Evolutionary conservation across 1,140 invertebrate genomes (phyloP).

Genomic region (Drosophila ohnishii): DNA sequence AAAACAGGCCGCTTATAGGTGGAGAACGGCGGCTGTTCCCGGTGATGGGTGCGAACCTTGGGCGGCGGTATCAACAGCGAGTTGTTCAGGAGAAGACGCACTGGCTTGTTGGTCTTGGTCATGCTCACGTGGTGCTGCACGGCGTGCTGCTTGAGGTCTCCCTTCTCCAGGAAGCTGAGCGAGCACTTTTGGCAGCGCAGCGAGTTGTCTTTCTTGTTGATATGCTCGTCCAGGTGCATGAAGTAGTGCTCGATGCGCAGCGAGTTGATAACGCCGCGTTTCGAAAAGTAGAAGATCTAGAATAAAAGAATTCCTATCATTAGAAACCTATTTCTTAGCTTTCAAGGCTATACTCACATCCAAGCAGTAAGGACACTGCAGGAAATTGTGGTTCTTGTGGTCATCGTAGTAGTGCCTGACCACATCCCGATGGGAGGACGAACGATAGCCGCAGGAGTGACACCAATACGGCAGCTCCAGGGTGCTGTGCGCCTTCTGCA

Average conservation of each 20-base stretch:
- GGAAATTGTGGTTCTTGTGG: constrained; percentile 86
- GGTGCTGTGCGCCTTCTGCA: constrained; percentile 89
- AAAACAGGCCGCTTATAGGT: constrained; percentile 66
- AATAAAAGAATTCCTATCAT: not conserved
- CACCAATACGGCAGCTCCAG: constrained; percentile 92
- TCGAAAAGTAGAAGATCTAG: constrained; percentile 75
- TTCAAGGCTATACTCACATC: constrained; percentile 83
- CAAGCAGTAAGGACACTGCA: constrained; percentile 90
- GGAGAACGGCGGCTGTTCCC: constrained; percentile 70
- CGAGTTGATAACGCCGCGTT: constrained; percentile 64
- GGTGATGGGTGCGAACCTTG: constrained; percentile 77
- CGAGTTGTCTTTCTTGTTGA: constrained; percentile 61
- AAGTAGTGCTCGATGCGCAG: constrained; percentile 71
- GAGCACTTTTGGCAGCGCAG: constrained; percentile 75
- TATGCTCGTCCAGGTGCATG: constrained; percentile 71
- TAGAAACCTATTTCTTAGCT: not conserved
- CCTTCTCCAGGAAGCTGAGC: constrained; percentile 73
- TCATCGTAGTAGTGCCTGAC: constrained; percentile 89
- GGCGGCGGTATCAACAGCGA: constrained; percentile 72
- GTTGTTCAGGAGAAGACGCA: constrained; percentile 70
- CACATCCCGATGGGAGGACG: constrained; percentile 89
- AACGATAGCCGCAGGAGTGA: constrained; percentile 88
- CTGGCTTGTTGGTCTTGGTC: constrained; percentile 64
- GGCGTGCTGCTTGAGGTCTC: constrained; percentile 85
- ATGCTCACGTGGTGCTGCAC: constrained; percentile 83